phyloP scores from a whole-genome alignment of 2,113 vertebrate genomes.

The Silurus glanis region DNA sequence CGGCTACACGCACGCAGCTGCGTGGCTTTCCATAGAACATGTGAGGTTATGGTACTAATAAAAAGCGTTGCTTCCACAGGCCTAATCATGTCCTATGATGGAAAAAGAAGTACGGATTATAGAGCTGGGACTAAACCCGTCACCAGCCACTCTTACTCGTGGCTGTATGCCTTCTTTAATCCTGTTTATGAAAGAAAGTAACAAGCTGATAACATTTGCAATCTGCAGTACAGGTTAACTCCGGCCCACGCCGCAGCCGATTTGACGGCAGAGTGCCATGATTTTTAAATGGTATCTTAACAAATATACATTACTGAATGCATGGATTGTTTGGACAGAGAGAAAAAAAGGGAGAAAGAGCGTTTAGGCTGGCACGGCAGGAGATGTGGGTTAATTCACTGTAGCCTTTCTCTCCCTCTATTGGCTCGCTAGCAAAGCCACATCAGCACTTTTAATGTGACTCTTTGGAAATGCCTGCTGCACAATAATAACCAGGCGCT shows the following conservation, averaged over 20 bases:
- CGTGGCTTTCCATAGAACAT: neutral
- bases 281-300: neutral
- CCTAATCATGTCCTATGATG: neutral
- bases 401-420: slow-evolving; percentile 46
- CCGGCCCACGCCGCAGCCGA: neutral
- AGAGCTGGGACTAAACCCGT: neutral
- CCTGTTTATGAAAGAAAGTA: slow-evolving; percentile 33
- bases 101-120: slow-evolving; percentile 28
- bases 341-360: neutral
- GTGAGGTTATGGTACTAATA: neutral
- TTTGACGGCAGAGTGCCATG: neutral
- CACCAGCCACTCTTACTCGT: neutral
- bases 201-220: slow-evolving; percentile 20
- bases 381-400: slow-evolving; percentile 65
- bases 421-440: slow-evolving; percentile 63
- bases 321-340: neutral
- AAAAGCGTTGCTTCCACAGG: neutral
- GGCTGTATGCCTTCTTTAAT: slow-evolving; percentile 27
- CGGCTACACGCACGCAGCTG: neutral
- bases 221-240: neutral
- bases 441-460: slow-evolving; percentile 73
- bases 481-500: slow-evolving; percentile 66
- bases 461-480: slow-evolving; percentile 69
- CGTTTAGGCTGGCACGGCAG: slow-evolving; percentile 47
- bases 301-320: neutral